Evolutionary conservation across 2,888 invertebrate genomes (phyloP).

Genomic region (Dione vanillae): DNA sequence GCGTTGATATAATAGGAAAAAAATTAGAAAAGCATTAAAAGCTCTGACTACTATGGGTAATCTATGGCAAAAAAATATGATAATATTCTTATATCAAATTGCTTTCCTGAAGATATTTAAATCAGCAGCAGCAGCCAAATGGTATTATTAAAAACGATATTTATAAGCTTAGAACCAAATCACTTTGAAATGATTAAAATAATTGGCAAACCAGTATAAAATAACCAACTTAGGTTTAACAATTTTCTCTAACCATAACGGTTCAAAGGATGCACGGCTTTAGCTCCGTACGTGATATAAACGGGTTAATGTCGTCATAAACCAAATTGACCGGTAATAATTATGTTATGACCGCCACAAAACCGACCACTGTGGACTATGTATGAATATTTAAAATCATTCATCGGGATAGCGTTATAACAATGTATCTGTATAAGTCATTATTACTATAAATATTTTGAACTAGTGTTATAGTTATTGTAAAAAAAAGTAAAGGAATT

Average conservation of each 20-base stretch:
- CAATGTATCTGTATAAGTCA: slow-evolving; percentile 25
- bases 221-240: slow-evolving; percentile 12
- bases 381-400: slow-evolving; percentile 37
- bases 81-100: too few species aligned
- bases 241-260: slow-evolving; percentile 10
- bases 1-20: too few species aligned
- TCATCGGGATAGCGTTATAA: slow-evolving; percentile 25
- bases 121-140: too few species aligned
- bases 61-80: too few species aligned
- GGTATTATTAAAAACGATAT: neutral
- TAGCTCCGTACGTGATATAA: slow-evolving; percentile 25
- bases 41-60: too few species aligned
- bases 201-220: neutral
- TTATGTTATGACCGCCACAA: slow-evolving; percentile 34
- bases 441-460: neutral
- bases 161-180: neutral
- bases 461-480: neutral
- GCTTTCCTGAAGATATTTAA: too few species aligned
- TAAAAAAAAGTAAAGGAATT: too few species aligned
- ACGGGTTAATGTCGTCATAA: slow-evolving; percentile 37
- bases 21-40: too few species aligned
- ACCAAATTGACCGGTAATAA: slow-evolving; percentile 39
- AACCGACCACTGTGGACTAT: slow-evolving; percentile 23
- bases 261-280: slow-evolving; percentile 32
- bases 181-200: neutral